Conservation (phyloP, 2,888 invertebrate species). For the Tridacna crocea region DNA sequence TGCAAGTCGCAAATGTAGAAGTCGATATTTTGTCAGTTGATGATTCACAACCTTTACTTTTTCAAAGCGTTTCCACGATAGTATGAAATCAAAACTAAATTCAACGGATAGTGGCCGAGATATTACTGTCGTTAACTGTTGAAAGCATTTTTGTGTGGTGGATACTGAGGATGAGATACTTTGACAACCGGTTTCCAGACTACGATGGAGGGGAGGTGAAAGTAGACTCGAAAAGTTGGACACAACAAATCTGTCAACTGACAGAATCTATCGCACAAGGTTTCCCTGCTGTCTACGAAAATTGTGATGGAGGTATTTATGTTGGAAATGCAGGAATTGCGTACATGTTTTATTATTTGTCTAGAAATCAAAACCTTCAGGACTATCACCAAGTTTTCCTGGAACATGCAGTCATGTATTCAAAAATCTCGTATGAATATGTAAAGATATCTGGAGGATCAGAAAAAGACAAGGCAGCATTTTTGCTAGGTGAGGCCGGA, state of each 20-base stretch:
- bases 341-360: conserved; percentile 90
- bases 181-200: conserved; percentile 74
- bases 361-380: conserved; percentile 85
- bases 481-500: conserved; percentile 92
- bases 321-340: conserved; percentile 90
- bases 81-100: too few species aligned
- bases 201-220: conserved; percentile 67
- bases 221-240: conserved; percentile 71
- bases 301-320: conserved; percentile 88
- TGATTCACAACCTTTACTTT: too few species aligned
- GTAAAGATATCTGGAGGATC: conserved; percentile 55
- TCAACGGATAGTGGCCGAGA: too few species aligned
- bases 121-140: too few species aligned
- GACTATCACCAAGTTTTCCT: conserved; percentile 84
- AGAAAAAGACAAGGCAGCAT: conserved; percentile 87
- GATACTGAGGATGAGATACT: conserved; percentile 67
- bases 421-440: conserved; percentile 87
- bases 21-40: too few species aligned
- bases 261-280: conserved; percentile 68
- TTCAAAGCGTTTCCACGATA: too few species aligned
- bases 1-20: too few species aligned
- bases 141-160: too few species aligned
- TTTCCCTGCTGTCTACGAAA: conserved; percentile 69
- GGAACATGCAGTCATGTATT: conserved; percentile 87
- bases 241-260: conserved; percentile 60